These are phyloP conservation scores for Phymastichus coffea DNA, from an alignment of 1,140 invertebrate genomes.

Conservation along the genomic window DNA sequence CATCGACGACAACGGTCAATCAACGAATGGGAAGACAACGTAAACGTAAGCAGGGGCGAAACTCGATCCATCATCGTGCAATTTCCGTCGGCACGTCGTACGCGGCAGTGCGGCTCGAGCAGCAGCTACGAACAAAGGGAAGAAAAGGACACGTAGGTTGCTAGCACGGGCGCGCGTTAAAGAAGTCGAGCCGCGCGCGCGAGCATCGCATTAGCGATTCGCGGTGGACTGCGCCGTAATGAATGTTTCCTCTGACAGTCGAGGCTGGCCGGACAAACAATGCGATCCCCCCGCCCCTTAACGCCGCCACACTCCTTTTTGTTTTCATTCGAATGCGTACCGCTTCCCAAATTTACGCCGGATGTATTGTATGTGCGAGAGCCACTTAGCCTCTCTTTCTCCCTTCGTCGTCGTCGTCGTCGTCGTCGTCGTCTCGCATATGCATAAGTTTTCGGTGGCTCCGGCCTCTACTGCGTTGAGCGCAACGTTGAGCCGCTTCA, in stretches of 20 bases:
- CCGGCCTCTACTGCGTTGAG: background rate
- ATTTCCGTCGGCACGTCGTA: constrained; percentile 4
- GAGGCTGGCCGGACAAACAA: constrained; percentile 50
- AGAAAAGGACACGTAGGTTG: background rate
- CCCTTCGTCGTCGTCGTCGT: too few relatives aligned
- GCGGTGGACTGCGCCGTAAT: constrained; percentile 45
- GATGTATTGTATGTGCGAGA: background rate
- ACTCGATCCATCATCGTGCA: constrained; percentile 6
- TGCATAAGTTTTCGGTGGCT: background rate
- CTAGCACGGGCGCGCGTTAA: background rate
- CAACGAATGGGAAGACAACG: background rate
- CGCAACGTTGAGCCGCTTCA: too few relatives aligned
- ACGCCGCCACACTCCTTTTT: background rate
- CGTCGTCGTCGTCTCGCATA: background rate
- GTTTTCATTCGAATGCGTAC: constrained; percentile 2
- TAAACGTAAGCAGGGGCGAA: too few relatives aligned
- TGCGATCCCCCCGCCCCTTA: constrained; percentile 34
- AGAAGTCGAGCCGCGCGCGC: background rate
- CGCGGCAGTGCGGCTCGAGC: background rate
- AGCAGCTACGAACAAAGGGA: background rate
- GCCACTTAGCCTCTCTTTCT: too few relatives aligned
- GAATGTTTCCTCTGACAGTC: constrained; percentile 52
- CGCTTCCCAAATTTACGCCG: background rate
- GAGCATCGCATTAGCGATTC: constrained; percentile 50
- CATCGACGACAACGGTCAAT: background rate